These are phyloP conservation scores for Plestiodon gilberti DNA, from an alignment of 2,113 vertebrate species.

Conservation along the genomic window DNA sequence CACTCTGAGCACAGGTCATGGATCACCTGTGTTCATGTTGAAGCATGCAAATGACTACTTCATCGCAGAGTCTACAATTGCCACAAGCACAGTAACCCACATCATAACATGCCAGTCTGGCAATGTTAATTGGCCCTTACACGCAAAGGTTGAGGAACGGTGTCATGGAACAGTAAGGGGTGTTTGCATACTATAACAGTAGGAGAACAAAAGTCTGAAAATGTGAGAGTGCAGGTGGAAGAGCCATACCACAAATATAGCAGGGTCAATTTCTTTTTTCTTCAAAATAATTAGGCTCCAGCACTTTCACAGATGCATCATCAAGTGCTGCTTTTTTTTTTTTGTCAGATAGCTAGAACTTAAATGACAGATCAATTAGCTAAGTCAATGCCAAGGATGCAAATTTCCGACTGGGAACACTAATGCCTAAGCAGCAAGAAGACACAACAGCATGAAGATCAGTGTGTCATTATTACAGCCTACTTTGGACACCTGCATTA, in stretches of 20 bases:
- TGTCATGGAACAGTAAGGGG: background rate
- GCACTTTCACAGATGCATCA: background rate
- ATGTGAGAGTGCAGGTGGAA: background rate
- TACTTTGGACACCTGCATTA: background rate
- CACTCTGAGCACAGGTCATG: background rate
- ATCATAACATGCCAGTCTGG: background rate
- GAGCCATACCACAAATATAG: rapidly evolving
- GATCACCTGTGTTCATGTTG: background rate
- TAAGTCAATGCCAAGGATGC: conserved; percentile 64
- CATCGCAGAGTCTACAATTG: background rate
- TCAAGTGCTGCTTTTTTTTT: conserved; percentile 41
- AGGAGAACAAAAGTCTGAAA: background rate
- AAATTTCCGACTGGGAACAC: conserved; percentile 57
- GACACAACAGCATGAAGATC: conserved; percentile 33
- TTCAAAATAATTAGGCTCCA: rapidly evolving
- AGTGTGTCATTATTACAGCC: conserved; percentile 48
- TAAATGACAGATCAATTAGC: conserved; percentile 60
- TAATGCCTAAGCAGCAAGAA: conserved; percentile 55
- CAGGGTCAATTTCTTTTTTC: background rate
- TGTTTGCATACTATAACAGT: background rate
- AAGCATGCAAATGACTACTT: background rate
- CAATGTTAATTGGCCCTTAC: background rate
- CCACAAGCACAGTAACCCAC: background rate
- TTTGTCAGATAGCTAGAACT: conserved; percentile 40
- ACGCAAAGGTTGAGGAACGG: background rate